phyloP scores from a whole-genome alignment of 2,113 vertebrate species.

The Mixornis gularis region DNA sequence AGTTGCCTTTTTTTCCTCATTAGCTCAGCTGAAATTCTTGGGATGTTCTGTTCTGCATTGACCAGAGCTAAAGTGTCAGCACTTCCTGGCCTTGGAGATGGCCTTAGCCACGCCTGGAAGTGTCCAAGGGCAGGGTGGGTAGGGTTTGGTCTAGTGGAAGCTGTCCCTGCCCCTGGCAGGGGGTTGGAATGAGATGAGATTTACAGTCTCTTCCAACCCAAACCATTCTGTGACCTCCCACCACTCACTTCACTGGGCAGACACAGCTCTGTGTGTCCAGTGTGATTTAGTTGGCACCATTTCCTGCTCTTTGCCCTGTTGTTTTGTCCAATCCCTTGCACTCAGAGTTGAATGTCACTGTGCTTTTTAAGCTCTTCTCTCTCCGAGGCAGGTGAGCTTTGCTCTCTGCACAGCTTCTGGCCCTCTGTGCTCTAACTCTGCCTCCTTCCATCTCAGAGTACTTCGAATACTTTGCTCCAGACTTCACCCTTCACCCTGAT shows the following conservation, averaged over 20 bases:
- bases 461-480: constrained; percentile 97
- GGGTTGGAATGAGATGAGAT: neutral
- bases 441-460: constrained; percentile 77
- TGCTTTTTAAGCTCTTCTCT: neutral
- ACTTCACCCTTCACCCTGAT: constrained; percentile 96
- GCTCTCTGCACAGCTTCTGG: neutral
- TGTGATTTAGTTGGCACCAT: neutral
- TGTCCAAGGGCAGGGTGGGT: neutral
- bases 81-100: neutral
- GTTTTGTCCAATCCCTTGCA: neutral
- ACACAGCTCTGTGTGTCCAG: fast-evolving
- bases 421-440: neutral
- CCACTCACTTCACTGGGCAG: neutral
- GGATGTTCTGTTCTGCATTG: fast-evolving
- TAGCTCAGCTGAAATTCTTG: neutral
- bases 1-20: fast-evolving
- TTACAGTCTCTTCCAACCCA: neutral
- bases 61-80: neutral
- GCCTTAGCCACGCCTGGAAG: neutral
- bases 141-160: neutral
- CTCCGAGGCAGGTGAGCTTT: neutral
- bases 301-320: neutral
- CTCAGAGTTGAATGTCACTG: neutral
- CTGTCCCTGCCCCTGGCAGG: neutral
- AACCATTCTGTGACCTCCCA: neutral